phyloP scores from a whole-genome alignment of 2,888 invertebrate genomes.

The Clivina fossor region DNA sequence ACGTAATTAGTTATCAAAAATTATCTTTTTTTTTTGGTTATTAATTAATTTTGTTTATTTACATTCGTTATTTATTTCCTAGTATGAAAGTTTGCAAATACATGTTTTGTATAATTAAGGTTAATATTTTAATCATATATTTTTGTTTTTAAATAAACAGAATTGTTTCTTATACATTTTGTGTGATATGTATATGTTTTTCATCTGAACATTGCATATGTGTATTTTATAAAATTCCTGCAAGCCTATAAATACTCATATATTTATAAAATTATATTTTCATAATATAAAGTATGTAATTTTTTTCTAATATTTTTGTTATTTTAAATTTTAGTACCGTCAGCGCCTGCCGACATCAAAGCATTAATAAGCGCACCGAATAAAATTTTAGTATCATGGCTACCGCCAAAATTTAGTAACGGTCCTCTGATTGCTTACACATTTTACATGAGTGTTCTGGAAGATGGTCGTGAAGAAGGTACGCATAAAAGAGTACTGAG shows the following conservation, averaged over 20 bases:
- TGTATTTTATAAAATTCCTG: too few species aligned
- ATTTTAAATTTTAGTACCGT: constrained; percentile 69
- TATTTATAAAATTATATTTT: too few species aligned
- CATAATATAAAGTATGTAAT: too few species aligned
- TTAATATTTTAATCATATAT: background rate
- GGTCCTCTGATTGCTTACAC: constrained; percentile 82
- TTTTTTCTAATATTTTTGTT: too few species aligned
- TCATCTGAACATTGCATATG: too few species aligned
- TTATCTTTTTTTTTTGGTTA: too few species aligned
- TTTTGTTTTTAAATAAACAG: background rate
- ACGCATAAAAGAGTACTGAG: constrained; percentile 74
- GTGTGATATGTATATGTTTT: too few species aligned
- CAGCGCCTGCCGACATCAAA: constrained; percentile 87
- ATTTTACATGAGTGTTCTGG: constrained; percentile 78
- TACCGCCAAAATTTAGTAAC: constrained; percentile 81
- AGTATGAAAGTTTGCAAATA: constrained; percentile 28
- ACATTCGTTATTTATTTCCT: constrained; percentile 2
- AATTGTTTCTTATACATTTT: background rate
- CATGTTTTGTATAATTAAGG: background rate
- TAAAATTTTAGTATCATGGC: constrained; percentile 87
- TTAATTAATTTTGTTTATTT: too few species aligned
- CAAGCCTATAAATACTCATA: too few species aligned
- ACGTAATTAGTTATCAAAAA: too few species aligned
- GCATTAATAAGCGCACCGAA: constrained; percentile 83
- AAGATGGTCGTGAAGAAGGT: constrained; percentile 76